Evolutionary conservation across 2,888 invertebrate species (phyloP).

Genomic region (Criorhina ranunculi): DNA sequence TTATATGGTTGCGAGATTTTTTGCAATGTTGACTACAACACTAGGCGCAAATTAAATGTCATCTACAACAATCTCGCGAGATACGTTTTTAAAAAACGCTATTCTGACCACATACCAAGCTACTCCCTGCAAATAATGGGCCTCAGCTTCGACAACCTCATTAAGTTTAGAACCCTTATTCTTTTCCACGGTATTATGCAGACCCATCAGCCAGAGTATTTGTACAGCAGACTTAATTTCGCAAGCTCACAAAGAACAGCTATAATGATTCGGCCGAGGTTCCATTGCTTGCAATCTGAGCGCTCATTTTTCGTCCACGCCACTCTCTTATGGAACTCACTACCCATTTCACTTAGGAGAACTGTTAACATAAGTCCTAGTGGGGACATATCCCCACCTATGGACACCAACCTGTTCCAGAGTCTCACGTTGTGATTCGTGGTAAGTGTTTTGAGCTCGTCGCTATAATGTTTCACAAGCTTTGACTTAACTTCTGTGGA

Average conservation of each 20-base stretch:
- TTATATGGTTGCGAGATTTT: conserved; percentile 18
- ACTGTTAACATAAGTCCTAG: neutral
- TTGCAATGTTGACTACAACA: neutral
- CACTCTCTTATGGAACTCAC: conserved; percentile 17
- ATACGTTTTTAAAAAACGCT: neutral
- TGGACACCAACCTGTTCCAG: no score
- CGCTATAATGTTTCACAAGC: no score
- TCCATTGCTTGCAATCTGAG: conserved; percentile 1
- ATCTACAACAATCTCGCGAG: conserved; percentile 1
- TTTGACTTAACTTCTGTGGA: no score
- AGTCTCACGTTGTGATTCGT: no score
- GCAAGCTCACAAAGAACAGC: neutral
- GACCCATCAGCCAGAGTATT: neutral
- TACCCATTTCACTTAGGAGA: neutral
- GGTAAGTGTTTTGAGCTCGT: no score
- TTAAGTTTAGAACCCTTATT: conserved; percentile 1
- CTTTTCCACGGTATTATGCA: neutral
- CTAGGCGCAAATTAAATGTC: neutral
- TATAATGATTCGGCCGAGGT: neutral
- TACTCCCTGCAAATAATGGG: conserved; percentile 22
- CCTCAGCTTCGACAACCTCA: conserved; percentile 2
- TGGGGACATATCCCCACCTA: no score
- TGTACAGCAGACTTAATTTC: neutral
- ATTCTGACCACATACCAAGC: conserved; percentile 5
- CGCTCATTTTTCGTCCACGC: conserved; percentile 11